phyloP scores from a whole-genome alignment of 1,140 invertebrate species.

The Cydia strobilella region DNA sequence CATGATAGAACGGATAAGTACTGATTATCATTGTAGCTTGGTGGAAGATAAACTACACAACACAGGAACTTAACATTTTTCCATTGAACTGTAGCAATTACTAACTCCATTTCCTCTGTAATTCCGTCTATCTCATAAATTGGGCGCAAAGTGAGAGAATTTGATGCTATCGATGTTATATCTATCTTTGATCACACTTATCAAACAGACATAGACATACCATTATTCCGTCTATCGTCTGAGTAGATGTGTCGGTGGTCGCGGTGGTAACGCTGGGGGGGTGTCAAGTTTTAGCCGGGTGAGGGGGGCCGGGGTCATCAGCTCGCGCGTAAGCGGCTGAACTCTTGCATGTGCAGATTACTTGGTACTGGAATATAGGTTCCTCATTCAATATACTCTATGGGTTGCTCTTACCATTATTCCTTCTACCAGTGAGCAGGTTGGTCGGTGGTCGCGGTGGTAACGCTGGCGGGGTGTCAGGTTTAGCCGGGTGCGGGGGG shows the following conservation, averaged over 20 bases:
- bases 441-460: constrained; percentile 55
- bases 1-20: no score
- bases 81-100: no score
- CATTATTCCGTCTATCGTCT: constrained; percentile 68
- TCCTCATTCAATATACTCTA: no score
- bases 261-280: constrained; percentile 71
- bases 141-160: no score
- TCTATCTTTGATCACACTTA: no score
- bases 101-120: no score
- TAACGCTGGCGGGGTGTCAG: constrained; percentile 70
- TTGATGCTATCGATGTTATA: no score
- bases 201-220: constrained; percentile 37
- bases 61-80: no score
- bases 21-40: no score
- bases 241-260: constrained; percentile 66
- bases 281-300: constrained; percentile 70
- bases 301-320: constrained; percentile 62
- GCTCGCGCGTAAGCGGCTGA: constrained; percentile 72
- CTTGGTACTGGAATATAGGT: neutral
- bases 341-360: constrained; percentile 40
- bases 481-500: constrained; percentile 42
- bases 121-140: no score
- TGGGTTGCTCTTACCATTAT: constrained; percentile 53
- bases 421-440: constrained; percentile 62
- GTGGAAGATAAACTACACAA: no score